Conservation (phyloP, 2,888 invertebrate genomes). For the Sthenelais limicola region DNA sequence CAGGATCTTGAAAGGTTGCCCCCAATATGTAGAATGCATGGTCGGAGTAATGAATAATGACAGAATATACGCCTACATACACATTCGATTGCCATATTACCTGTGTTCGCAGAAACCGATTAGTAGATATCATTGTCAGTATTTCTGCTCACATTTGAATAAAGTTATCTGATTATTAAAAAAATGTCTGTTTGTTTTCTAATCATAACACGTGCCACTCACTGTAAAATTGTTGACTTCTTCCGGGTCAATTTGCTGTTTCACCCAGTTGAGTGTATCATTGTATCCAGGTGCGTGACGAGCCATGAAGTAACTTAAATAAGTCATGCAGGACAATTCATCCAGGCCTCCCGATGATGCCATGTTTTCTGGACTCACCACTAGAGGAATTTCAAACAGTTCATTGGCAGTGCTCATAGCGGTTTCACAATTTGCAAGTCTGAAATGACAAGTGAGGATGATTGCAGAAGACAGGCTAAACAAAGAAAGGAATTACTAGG, state of each 20-base stretch:
- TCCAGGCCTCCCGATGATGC: conserved; percentile 95
- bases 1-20: too few relatives aligned
- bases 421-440: conserved; percentile 90
- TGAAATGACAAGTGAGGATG: conserved; percentile 68
- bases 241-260: conserved; percentile 80
- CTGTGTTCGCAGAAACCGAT: too few relatives aligned
- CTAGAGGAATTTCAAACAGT: conserved; percentile 91
- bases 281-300: conserved; percentile 90
- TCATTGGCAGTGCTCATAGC: conserved; percentile 92
- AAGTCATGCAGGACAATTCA: conserved; percentile 95
- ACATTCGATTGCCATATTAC: too few relatives aligned
- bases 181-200: too few relatives aligned
- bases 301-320: conserved; percentile 96
- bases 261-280: conserved; percentile 92
- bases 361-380: conserved; percentile 93
- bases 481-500: too few relatives aligned
- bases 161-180: too few relatives aligned
- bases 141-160: too few relatives aligned
- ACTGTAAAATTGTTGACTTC: conserved; percentile 90
- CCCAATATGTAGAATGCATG: too few relatives aligned
- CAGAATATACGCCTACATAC: too few relatives aligned
- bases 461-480: not conserved
- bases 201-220: conserved; percentile 66
- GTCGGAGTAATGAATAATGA: too few relatives aligned
- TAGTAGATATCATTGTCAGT: too few relatives aligned